Evolutionary conservation across 2,113 vertebrate genomes (phyloP), one percentile per base, ranked within the genome.

Genomic region (Macquaria ambigua): DNA sequence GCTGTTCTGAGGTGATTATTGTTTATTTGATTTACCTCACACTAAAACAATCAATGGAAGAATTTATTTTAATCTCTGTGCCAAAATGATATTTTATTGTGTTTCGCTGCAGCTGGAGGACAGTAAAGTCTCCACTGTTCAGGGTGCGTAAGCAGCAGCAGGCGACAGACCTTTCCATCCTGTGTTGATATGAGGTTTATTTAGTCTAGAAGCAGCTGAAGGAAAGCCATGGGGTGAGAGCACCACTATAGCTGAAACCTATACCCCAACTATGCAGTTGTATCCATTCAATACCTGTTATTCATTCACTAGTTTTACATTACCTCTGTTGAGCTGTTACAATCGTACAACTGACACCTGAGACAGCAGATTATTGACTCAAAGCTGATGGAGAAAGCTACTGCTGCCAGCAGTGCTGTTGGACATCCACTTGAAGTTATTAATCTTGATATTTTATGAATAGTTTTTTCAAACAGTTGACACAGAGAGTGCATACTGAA

Each of bases 111-210:
- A 77, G 64, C 75, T 71, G 21, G 20, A 46, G 31, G 10, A 25
- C 52, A 73, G 70, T 37, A 2, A 48, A 8, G 25, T 37, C 43
- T 77, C 14, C 48, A 61, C 55, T 81, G 83, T 75, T 81, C 20
- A 15, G 63, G 61, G 77, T 28, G 82, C 6, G 1, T 72, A 69
- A 79, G 53, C 79, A 74, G 76, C 74, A 84, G 77, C 73, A 39
- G 74, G 85, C 39, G 0, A 72, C 81, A 75, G 71, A 92, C 71
- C 87, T 84, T 87, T 75, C 84, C 75, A 86, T 87, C 85, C 85
- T 92, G 80, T 86, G 82, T 80, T 81, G 79, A 90, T 78, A 46
- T 64, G 63, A 59, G 56, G 84, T 90, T 93, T 93, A 92, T 93
- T 94, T 94, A 90, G 77, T 87, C 83, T 93, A 59, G 86, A 82